Conservation (phyloP, 1,140 invertebrate species). For the Aphaenogaster floridana region DNA sequence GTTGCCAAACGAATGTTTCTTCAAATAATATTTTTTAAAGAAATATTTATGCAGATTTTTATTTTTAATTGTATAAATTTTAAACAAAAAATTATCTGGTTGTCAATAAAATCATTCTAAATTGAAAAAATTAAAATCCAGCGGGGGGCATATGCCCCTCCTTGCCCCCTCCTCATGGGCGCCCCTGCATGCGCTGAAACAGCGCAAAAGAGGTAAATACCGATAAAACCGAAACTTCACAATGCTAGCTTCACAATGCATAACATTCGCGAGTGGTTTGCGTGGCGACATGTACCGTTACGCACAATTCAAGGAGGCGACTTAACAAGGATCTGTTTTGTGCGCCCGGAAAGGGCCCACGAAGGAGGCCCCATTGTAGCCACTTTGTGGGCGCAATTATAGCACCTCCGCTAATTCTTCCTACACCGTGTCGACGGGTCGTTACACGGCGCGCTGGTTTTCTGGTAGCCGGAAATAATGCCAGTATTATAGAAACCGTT, state of each 20-base stretch:
- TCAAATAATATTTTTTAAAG: too few species aligned
- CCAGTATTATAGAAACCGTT: slow-evolving; percentile 70
- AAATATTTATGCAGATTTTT: too few species aligned
- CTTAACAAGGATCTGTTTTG: slow-evolving; percentile 55
- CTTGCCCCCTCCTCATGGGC: too few species aligned
- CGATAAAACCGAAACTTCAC: neutral
- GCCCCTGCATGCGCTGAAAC: neutral
- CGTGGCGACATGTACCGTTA: slow-evolving; percentile 34
- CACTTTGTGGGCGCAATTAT: slow-evolving; percentile 72
- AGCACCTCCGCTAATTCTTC: slow-evolving; percentile 77
- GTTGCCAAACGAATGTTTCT: too few species aligned
- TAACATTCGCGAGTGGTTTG: slow-evolving; percentile 37
- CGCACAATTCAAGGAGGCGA: slow-evolving; percentile 14
- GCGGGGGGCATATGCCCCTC: too few species aligned
- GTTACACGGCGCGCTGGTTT: slow-evolving; percentile 73
- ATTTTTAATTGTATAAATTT: too few species aligned
- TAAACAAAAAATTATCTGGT: too few species aligned
- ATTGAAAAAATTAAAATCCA: too few species aligned
- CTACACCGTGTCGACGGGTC: slow-evolving; percentile 66
- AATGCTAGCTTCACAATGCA: neutral
- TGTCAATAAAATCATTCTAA: too few species aligned
- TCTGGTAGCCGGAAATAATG: slow-evolving; percentile 66
- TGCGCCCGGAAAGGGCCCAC: slow-evolving; percentile 4
- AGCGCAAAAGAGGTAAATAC: neutral
- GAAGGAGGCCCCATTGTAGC: slow-evolving; percentile 5